Base-by-base conservation (phyloP, 1,140 invertebrate species). In the Danaus melanippus region DNA sequence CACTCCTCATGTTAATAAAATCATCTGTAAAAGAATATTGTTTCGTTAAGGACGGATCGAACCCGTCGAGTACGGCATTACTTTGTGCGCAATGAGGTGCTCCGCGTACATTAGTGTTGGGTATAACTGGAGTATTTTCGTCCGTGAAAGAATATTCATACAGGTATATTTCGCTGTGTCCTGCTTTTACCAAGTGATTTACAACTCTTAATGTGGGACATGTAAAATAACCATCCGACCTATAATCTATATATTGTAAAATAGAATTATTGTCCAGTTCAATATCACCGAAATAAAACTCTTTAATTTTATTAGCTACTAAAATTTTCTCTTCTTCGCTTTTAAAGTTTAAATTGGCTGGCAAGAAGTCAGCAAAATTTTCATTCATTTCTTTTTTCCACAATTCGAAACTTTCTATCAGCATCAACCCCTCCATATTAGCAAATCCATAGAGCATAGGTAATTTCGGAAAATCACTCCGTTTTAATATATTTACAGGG, bases 391-490 rank as follows among this genome's bases (percentile, higher is more conserved):
- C 32, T 41, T 70, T 44, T 60, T 69, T 73, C 64, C 64, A 76
- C 40, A 9, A 32, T 8, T 76, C 60, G 53, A 69, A 79, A 0
- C 41, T 1, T 8, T 39, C 9, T 7, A 32, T 32, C 21, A 32
- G 21, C 21, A 32, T 4, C 7, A 32, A 8, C 21, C 21, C 21
- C 21, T 77, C 76, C 69, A 74, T 70, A 17, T 67, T 52, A 21
- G 70, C 58, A 49, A 76, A 74, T 10, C 78, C 78, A 57, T 66
- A 66, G 2, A 78, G 46, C 17, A 76, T 50, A 0, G 74, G 75
- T 8, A 73, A 64, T 32, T 32, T 32, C 21, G 21, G 21, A 32
- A 32, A 32, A 32, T 32, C 21, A 32, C 21, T 32, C 6, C 21
- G 21, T 32, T 32, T 32, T 32, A 32, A 32, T 3, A 32, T 32